phyloP scores from a whole-genome alignment of 2,797 vertebrate genomes.

The Helostoma temminkii region DNA sequence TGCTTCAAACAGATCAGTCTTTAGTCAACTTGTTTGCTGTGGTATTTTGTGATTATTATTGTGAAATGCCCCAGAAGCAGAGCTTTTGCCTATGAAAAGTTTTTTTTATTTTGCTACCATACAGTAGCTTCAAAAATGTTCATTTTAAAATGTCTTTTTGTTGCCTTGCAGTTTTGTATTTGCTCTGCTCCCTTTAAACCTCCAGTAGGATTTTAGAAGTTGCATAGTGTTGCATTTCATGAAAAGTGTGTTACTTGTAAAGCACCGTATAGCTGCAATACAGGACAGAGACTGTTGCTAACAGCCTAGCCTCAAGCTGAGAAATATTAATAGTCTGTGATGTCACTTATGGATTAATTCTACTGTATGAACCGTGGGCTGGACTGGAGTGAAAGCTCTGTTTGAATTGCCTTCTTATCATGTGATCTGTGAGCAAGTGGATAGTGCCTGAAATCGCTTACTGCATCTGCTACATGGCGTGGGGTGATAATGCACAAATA shows the following conservation, averaged over 20 bases:
- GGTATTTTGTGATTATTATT: slow-evolving; percentile 68
- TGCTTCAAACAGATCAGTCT: slow-evolving; percentile 59
- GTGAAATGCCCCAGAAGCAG: slow-evolving; percentile 65
- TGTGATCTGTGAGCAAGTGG: slow-evolving; percentile 47
- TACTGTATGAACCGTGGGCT: slow-evolving; percentile 64
- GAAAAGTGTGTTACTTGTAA: slow-evolving; percentile 64
- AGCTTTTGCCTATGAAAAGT: slow-evolving; percentile 28
- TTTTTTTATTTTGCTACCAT: slow-evolving; percentile 49
- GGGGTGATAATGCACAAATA: slow-evolving; percentile 62
- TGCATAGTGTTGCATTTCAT: slow-evolving; percentile 56
- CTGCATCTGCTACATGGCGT: slow-evolving; percentile 22
- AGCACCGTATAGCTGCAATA: slow-evolving; percentile 76
- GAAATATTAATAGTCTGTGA: slow-evolving; percentile 68
- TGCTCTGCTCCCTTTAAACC: slow-evolving; percentile 72
- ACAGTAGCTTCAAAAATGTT: slow-evolving; percentile 68
- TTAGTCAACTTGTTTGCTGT: slow-evolving; percentile 58
- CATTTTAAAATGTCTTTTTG: slow-evolving; percentile 77
- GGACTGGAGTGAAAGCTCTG: slow-evolving; percentile 38
- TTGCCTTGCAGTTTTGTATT: slow-evolving; percentile 79
- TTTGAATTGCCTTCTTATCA: slow-evolving; percentile 49
- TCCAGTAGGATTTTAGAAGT: slow-evolving; percentile 60
- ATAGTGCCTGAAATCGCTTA: slow-evolving; percentile 34
- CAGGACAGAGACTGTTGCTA: slow-evolving; percentile 81
- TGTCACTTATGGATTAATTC: slow-evolving; percentile 56
- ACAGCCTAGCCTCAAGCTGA: slow-evolving; percentile 75